Base-by-base conservation (phyloP, 2,888 invertebrate genomes). In the Leptogaster cylindrica region DNA sequence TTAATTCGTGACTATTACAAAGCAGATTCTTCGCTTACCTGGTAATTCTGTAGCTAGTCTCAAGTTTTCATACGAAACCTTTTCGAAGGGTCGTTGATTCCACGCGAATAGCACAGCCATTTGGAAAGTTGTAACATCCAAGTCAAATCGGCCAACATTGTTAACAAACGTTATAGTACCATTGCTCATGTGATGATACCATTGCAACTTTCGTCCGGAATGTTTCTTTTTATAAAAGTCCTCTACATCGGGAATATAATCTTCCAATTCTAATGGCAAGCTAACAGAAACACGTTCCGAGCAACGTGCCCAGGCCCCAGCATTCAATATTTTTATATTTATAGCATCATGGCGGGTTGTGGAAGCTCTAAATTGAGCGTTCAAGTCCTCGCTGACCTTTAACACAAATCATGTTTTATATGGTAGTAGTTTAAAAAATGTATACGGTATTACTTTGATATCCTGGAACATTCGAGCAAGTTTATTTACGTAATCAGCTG, bases 121-220 rank as follows among this genome's bases (percentile, higher is more conserved):
- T 88, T 99, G 99, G 82, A 98, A 98, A 23, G 99, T 98, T 10
- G 98, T 99, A 4, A 99, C 97, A 79, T 99, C 99, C 74, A 99
- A 84, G 82, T 99, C 99, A 82, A 93, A 99, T 74, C 93, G 89
- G 1, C 97, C 98, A 65, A 93, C 88, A 73, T 90, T 88, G 80
- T 96, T 97, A 0, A 89, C 88, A 83, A 98, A 98, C 20, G 95
- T 95, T 74, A 99, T 95, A 70, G 97, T 97, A 74, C 98, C 99
- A 82, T 98, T 98, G 72, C 97, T 97, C 97, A 98, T 98, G 77
- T 98, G 97, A 83, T 99, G 98, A 82, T 98, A 92, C 99, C 99
- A 99, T 82, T 97, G 96, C 68, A 99, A 83, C 80, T 98, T 98
- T 66, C 99, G 86, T 6, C 99, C 99, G 75, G 92, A 95, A 83